These are phyloP conservation scores for Pelvicachromis taeniatus DNA, from an alignment of 2,113 vertebrate species.

Conservation along the genomic window DNA sequence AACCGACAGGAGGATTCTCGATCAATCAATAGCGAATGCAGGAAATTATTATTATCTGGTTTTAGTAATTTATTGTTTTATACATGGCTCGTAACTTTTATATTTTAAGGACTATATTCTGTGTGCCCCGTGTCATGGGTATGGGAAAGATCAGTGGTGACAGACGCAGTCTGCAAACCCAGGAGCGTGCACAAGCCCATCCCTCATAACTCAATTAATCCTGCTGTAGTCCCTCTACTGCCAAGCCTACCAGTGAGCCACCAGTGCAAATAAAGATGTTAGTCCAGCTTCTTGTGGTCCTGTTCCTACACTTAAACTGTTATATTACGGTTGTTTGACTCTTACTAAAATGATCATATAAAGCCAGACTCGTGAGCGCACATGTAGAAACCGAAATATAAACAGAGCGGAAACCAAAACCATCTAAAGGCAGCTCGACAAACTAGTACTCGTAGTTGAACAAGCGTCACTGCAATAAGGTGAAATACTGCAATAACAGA, in stretches of 20 bases:
- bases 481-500: background rate
- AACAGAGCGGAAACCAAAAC: background rate
- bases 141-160: background rate
- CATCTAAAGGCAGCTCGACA: background rate
- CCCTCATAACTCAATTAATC: constrained; percentile 5
- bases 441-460: background rate
- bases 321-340: background rate
- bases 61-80: background rate
- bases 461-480: background rate
- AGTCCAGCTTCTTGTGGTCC: background rate
- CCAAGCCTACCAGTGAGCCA: background rate
- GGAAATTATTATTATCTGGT: background rate
- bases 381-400: background rate
- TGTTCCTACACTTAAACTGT: background rate
- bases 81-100: background rate
- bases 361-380: background rate
- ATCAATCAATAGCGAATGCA: background rate
- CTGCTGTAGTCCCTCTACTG: background rate
- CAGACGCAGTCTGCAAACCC: background rate
- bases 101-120: background rate
- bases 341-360: background rate
- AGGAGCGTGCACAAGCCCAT: background rate
- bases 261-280: background rate
- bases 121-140: background rate
- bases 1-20: background rate